These are phyloP conservation scores for Cephalopterus ornatus DNA, from an alignment of 2,113 vertebrate genomes.

Conservation along the genomic window DNA sequence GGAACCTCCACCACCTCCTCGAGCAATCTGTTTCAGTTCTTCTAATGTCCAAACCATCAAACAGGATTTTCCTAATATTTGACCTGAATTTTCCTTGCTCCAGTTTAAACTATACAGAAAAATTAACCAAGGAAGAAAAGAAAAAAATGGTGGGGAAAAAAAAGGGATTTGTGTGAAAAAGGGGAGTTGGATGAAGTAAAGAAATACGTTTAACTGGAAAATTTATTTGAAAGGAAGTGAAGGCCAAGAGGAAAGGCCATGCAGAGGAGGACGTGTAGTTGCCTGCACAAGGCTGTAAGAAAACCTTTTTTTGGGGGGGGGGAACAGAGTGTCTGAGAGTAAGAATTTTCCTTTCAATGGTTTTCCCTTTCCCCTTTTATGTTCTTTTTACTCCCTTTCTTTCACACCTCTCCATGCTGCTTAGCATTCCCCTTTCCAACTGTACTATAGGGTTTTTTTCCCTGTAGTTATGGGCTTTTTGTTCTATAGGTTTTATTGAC, in stretches of 20 bases:
- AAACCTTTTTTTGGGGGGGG: background rate
- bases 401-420: background rate
- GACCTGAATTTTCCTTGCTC: background rate
- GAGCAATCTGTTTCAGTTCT: background rate
- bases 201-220: background rate
- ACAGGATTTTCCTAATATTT: background rate
- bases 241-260: background rate
- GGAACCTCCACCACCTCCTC: background rate
- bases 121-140: background rate
- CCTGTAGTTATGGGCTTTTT: background rate
- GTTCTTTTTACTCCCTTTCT: background rate
- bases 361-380: background rate
- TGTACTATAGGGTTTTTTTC: background rate
- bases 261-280: background rate
- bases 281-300: background rate
- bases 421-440: background rate
- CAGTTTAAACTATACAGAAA: background rate
- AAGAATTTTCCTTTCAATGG: background rate
- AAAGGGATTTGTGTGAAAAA: background rate
- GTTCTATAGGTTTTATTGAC: background rate
- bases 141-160: background rate
- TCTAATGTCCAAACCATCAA: background rate
- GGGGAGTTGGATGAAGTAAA: background rate
- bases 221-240: background rate
- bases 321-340: background rate